Base-by-base conservation (phyloP, 2,113 vertebrate species). In the Rhagologus leucostigma region DNA sequence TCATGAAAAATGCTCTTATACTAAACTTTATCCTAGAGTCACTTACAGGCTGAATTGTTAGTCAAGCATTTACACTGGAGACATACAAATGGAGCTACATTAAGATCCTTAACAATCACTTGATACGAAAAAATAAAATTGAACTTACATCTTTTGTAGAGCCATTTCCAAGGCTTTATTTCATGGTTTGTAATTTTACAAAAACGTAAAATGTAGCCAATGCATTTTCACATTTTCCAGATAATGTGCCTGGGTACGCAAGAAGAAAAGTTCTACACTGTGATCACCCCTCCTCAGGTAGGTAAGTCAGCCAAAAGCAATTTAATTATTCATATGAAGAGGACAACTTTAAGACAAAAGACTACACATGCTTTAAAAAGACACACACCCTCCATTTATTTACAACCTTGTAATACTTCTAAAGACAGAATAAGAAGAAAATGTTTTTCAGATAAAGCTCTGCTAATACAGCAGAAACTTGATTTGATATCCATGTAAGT, bases 161-260 rank as follows among this genome's bases (percentile, higher is more conserved):
- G 55, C 47, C 93, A 97, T 96, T 94, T 92, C 90, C 68, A 78
- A 68, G n/a, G 64, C 56, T 55, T 93, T 95, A 93, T 42, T 93
- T 83, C 42, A 50, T 7, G 33, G 68, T 57, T 55, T 53, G 35
- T 35, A 91, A 78, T 46, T 63, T 84, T 59, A 39, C 14, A 91
- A 87, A 73, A 84, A 73, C 0, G 3, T 29, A 77, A 90, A 67
- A 84, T 1, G 15, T 8, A 73, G 46, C 73, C 75, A 87, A 18
- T 12, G 35, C 42, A 81, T 90, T 92, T 59, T 93, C 87, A 76
- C 35, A 63, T 67, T 91, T 93, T 90, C 67, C 90, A 74, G 52
- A 46, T 70, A 78, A 84, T 3, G 41, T 16, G 24, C 88, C 83
- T 90, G 39, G 13, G 26, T 68, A 83, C 21, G 33, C 49, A 89